Evolutionary conservation across 2,113 vertebrate genomes (phyloP).

Genomic region (Psittacus erithacus): DNA sequence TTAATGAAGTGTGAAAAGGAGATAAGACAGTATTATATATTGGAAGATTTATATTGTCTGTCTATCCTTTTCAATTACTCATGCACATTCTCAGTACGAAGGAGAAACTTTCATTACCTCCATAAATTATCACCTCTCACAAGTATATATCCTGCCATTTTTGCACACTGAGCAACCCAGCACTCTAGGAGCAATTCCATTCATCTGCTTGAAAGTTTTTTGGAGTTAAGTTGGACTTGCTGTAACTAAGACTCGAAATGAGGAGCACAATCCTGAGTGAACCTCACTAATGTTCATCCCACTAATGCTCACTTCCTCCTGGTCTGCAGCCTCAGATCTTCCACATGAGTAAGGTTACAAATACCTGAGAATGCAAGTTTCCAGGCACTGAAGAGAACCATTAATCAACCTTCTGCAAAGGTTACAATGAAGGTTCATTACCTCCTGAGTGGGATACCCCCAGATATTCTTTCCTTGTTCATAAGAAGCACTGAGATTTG

Average conservation of each 20-base stretch:
- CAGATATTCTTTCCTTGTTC: not conserved
- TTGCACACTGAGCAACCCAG: not conserved
- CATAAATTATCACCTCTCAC: not conserved
- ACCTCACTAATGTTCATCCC: not conserved
- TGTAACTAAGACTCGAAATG: not conserved
- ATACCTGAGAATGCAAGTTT: not conserved
- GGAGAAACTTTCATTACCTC: not conserved
- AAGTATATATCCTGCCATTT: not conserved
- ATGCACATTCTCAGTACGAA: not conserved
- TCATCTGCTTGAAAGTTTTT: not conserved
- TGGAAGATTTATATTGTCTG: not conserved
- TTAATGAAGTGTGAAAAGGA: not conserved
- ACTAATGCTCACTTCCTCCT: not conserved
- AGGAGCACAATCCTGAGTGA: not conserved
- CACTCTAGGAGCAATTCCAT: not conserved
- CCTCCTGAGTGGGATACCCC: accelerated
- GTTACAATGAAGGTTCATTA: not conserved
- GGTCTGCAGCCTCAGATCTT: not conserved
- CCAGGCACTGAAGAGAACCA: not conserved
- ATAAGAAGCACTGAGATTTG: not conserved
- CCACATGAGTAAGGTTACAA: not conserved
- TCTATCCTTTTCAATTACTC: not conserved
- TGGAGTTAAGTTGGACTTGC: not conserved
- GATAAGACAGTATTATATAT: not conserved
- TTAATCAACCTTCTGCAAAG: not conserved